Evolutionary conservation across 2,888 invertebrate species (phyloP).

Genomic region (Platynereis dumerilii): DNA sequence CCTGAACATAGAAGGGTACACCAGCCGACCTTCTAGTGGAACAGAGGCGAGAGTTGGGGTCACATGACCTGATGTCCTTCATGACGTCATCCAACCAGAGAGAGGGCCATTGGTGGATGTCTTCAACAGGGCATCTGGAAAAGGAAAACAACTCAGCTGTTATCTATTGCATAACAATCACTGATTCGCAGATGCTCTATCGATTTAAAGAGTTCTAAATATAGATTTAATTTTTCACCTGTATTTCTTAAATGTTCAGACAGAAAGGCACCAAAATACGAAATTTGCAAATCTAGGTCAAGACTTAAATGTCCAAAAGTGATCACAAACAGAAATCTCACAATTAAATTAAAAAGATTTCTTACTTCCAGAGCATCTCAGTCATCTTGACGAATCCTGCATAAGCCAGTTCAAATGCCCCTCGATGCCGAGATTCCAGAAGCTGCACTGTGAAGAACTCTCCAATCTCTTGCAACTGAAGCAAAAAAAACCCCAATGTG

Average conservation of each 20-base stretch:
- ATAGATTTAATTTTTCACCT: not conserved
- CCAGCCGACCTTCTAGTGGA: conserved; percentile 92
- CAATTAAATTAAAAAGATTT: not conserved
- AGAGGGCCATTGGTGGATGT: conserved; percentile 48
- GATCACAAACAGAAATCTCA: not conserved
- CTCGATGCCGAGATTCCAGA: conserved; percentile 82
- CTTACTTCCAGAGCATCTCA: conserved; percentile 72
- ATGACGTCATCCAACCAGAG: conserved; percentile 62
- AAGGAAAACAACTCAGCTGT: conserved; percentile 1
- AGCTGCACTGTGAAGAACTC: conserved; percentile 60
- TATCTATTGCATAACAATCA: too few relatives aligned
- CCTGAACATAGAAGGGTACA: conserved; percentile 89
- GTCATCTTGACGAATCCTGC: conserved; percentile 84
- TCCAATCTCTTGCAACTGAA: conserved; percentile 50
- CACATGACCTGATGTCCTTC: conserved; percentile 51
- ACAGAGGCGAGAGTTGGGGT: conserved; percentile 66
- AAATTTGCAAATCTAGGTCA: conserved; percentile 4
- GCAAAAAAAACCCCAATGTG: not conserved
- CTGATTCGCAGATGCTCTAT: too few relatives aligned
- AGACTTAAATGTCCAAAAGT: not conserved
- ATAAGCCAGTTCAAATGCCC: conserved; percentile 96
- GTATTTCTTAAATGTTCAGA: not conserved
- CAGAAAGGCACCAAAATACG: not conserved
- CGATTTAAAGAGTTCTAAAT: not conserved
- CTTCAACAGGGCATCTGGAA: conserved; percentile 23